Conservation (phyloP, 2,113 vertebrate species). For the Mustela nigripes region DNA sequence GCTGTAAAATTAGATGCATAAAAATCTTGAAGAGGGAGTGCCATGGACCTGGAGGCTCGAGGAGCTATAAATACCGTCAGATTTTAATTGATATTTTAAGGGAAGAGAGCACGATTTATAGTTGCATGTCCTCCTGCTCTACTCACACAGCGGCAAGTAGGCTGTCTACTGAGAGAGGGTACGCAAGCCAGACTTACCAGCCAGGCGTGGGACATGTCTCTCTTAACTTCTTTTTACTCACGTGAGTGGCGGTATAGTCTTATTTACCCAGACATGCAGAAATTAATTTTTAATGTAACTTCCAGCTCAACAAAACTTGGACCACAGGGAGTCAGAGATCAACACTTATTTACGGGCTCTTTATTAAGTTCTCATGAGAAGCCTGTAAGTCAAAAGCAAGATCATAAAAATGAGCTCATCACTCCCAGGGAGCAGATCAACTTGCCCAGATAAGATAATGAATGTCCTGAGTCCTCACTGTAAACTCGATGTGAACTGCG, state of each 20-base stretch:
- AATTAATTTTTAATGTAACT: neutral
- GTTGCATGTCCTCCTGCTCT: neutral
- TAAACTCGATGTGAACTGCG: constrained; percentile 58
- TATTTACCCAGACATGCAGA: neutral
- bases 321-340: neutral
- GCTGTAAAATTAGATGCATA: neutral
- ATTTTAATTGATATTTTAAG: neutral
- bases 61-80: neutral
- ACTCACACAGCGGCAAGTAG: no score
- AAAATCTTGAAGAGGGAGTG: neutral
- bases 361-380: constrained; percentile 35
- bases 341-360: constrained; percentile 42
- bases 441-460: constrained; percentile 47
- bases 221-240: neutral
- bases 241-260: neutral
- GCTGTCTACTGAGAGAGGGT: rapidly evolving
- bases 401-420: constrained; percentile 36
- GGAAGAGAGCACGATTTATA: neutral
- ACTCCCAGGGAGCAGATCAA: constrained; percentile 52
- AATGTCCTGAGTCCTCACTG: neutral
- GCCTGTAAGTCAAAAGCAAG: constrained; percentile 34
- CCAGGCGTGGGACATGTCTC: neutral
- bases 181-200: neutral
- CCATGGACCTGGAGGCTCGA: neutral
- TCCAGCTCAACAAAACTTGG: neutral